Evolutionary conservation across 2,888 invertebrate species (phyloP), one percentile per base, ranked within the genome.

Genomic region (Hylaea fasciaria): DNA sequence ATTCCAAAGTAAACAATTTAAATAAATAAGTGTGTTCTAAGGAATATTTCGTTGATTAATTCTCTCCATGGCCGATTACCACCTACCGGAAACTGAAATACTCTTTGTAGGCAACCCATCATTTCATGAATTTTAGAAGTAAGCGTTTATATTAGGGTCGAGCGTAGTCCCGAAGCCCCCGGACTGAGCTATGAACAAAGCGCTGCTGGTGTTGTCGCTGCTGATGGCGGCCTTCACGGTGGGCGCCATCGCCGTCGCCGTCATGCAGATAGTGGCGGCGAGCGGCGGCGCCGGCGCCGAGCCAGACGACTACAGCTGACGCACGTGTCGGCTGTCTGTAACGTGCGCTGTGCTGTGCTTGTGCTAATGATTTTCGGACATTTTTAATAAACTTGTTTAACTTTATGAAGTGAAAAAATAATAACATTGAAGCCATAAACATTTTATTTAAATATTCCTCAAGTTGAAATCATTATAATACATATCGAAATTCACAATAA

Each of bases 371-470:
- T 3, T 22, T 22, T 22, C 5, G n/a, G 5, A 22, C 22, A 22
- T 22, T 22, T 22, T 22, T n/a, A n/a, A n/a, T n/a, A n/a, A n/a
- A n/a, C n/a, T n/a, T n/a, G n/a, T n/a, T n/a, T n/a, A n/a, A n/a
- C n/a, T n/a, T 39, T 7, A 40, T 14, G 43, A 17, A 17, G 9
- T 5, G 35, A 28, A 32, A 39, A 45, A 75, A 74, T 74, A 68
- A 75, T 75, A 7, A 71, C 67, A 51, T 41, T n/a, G 80, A 85
- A 88, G 89, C 89, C 89, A 79, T 89, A 88, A 89, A 87, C 88
- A 87, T 82, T 90, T 88, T 89, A 89, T 88, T 89, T 87, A 85
- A 89, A 88, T 88, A 89, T 86, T 84, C 80, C 80, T 82, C 83
- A 79, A 72, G 74, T 82, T 83, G 82, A 82, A n/a, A 89, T 85